Evolutionary conservation across 2,888 invertebrate species (phyloP).

Genomic region (Leucozona laternaria): DNA sequence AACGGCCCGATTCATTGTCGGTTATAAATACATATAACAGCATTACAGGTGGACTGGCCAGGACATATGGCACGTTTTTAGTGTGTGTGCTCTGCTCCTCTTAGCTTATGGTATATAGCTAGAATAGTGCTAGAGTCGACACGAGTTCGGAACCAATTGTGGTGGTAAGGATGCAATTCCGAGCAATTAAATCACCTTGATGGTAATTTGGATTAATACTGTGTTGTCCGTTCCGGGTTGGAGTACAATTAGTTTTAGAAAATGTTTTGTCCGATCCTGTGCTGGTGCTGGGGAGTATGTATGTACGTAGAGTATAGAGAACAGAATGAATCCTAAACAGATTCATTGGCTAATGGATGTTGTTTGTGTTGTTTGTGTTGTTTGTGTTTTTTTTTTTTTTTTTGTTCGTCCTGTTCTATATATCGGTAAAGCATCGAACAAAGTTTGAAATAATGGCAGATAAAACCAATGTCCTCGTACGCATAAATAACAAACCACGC

Average conservation of each 20-base stretch:
- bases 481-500: slow-evolving; percentile 70
- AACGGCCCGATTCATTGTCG: slow-evolving; percentile 22
- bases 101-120: not conserved
- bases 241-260: slow-evolving; percentile 82
- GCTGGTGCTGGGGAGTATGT: slow-evolving; percentile 47
- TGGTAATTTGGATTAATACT: slow-evolving; percentile 84
- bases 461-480: slow-evolving; percentile 71
- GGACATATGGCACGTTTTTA: slow-evolving; percentile 19
- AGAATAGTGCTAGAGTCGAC: slow-evolving; percentile 48
- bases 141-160: slow-evolving; percentile 79
- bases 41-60: slow-evolving; percentile 75
- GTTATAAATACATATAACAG: slow-evolving; percentile 39
- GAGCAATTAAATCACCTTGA: slow-evolving; percentile 84
- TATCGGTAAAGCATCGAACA: slow-evolving; percentile 27
- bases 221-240: slow-evolving; percentile 81
- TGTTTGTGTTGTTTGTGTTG: slow-evolving; percentile 39
- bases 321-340: slow-evolving; percentile 61
- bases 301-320: slow-evolving; percentile 44
- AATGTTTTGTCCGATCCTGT: slow-evolving; percentile 70
- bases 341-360: slow-evolving; percentile 62
- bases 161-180: slow-evolving; percentile 82
- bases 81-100: not conserved
- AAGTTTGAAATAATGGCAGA: slow-evolving; percentile 74
- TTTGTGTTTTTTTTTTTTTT: not conserved
- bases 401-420: not conserved